A percentile compares a stretch with the other conserved stretches of the same genome.
phyloP scores from a whole-genome alignment of 2,888 invertebrate genomes.

The Polydrusus cervinus region DNA sequence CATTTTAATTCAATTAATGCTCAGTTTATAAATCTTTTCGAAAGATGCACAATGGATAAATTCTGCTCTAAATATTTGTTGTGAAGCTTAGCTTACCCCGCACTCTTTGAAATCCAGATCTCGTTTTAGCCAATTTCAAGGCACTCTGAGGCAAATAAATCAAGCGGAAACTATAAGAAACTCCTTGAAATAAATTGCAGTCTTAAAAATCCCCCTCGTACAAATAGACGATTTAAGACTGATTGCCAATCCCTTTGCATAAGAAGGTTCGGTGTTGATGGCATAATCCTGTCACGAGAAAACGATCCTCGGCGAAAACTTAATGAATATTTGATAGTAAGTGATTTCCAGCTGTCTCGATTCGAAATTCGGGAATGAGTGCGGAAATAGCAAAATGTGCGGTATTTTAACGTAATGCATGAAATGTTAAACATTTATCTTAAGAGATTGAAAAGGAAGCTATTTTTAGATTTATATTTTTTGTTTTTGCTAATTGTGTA shows the following conservation, averaged over 20 bases:
- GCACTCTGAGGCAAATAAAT: constrained; percentile 10
- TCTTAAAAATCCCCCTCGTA: constrained; percentile 38
- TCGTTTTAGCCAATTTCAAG: constrained; percentile 1
- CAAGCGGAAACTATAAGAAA: constrained; percentile 31
- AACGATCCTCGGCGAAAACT: constrained; percentile 38
- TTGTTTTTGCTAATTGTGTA: too few relatives aligned
- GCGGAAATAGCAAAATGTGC: constrained; percentile 20
- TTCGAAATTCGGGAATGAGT: constrained; percentile 6
- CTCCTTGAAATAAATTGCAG: constrained; percentile 40
- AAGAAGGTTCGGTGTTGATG: constrained; percentile 43
- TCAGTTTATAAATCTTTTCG: too few relatives aligned
- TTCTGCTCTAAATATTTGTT: too few relatives aligned
- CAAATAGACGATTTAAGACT: constrained; percentile 40
- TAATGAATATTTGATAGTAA: constrained; percentile 50
- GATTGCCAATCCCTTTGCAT: constrained; percentile 45
- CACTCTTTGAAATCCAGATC: not conserved
- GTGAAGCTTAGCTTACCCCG: too few relatives aligned
- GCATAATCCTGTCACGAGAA: constrained; percentile 48
- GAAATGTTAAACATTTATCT: constrained; percentile 11
- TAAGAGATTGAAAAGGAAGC: too few relatives aligned
- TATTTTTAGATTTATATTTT: too few relatives aligned
- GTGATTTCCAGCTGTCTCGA: constrained; percentile 39
- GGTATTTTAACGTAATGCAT: constrained; percentile 17
- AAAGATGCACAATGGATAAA: too few relatives aligned
- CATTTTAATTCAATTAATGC: too few relatives aligned